phyloP scores from a whole-genome alignment of 2,113 vertebrate species.

The Phoxinus phoxinus region DNA sequence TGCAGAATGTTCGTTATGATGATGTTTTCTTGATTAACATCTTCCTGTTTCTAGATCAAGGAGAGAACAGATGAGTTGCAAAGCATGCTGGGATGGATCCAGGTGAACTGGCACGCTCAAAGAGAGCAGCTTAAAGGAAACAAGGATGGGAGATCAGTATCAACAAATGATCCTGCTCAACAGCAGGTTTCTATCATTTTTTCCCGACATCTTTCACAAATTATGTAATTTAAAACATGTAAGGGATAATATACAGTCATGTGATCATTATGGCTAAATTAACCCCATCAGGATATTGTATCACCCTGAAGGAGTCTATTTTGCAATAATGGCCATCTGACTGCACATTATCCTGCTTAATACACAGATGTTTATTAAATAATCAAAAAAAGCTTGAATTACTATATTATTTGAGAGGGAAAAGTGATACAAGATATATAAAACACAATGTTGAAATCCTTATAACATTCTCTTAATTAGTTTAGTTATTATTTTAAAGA shows the following conservation, averaged over 20 bases:
- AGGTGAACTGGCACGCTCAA: constrained; percentile 73
- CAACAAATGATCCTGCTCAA: not conserved
- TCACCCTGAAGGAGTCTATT: not conserved
- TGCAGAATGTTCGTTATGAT: constrained; percentile 5
- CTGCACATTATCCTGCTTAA: not conserved
- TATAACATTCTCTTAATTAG: too few species aligned
- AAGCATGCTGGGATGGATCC: constrained; percentile 80
- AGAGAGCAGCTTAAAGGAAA: constrained; percentile 63
- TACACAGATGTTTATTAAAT: not conserved
- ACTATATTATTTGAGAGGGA: not conserved
- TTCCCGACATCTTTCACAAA: not conserved
- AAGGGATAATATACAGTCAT: not conserved
- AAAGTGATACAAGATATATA: not conserved
- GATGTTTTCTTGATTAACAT: constrained; percentile 14
- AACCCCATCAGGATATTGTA: not conserved
- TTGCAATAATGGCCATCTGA: not conserved
- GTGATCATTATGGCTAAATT: not conserved
- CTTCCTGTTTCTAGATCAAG: constrained; percentile 68
- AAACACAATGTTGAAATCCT: not conserved
- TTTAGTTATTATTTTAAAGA: too few species aligned
- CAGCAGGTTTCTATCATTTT: not conserved
- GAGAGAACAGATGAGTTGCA: constrained; percentile 77
- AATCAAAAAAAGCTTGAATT: not conserved
- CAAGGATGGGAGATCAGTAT: not conserved
- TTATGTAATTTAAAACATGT: not conserved